These are phyloP conservation scores for Cebus imitator DNA, from an alignment of 2,113 vertebrate species.

Conservation along the genomic window DNA sequence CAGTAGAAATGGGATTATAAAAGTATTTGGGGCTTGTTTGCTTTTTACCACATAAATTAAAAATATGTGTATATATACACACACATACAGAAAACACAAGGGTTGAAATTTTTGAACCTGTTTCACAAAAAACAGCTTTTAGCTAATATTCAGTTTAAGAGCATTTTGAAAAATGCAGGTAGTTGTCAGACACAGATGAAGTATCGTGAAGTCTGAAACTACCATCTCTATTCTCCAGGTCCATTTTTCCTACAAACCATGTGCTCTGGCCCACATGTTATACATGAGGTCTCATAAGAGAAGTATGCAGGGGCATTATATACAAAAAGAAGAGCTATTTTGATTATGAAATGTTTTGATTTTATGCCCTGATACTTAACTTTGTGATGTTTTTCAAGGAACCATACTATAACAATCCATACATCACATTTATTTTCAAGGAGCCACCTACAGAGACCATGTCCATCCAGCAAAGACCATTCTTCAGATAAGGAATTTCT, in stretches of 20 bases:
- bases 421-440: background rate
- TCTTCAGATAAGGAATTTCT: background rate
- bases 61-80: background rate
- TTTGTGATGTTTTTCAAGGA: background rate
- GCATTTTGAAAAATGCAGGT: background rate
- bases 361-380: background rate
- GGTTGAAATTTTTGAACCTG: background rate
- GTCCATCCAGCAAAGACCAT: background rate
- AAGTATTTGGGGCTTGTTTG: background rate
- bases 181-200: background rate
- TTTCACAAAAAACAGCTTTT: background rate
- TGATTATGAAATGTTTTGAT: constrained; percentile 2
- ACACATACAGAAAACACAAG: background rate
- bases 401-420: background rate
- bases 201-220: background rate
- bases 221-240: background rate
- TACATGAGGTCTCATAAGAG: background rate
- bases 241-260: background rate
- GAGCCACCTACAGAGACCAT: background rate
- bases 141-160: background rate
- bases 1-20: background rate
- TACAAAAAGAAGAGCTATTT: background rate
- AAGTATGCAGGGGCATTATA: background rate
- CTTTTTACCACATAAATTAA: background rate
- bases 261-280: background rate